Evolutionary conservation across 2,113 vertebrate genomes (phyloP).

Genomic region (Indicator indicator): DNA sequence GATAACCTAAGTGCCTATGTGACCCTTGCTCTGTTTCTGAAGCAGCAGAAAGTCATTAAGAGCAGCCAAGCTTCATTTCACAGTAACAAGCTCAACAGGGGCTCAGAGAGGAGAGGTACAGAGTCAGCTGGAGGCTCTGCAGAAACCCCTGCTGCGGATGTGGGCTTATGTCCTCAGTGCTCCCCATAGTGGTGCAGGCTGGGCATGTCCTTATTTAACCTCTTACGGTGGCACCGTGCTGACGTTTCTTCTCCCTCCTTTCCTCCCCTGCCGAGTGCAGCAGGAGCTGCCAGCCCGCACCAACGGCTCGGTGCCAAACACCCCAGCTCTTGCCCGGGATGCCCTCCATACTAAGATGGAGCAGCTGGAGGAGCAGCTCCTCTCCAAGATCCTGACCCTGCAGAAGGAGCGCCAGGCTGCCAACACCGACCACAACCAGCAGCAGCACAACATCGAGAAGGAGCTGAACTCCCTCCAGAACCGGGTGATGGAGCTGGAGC

Average conservation of each 20-base stretch:
- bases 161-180: background rate
- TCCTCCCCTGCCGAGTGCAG: background rate
- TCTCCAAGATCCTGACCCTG: conserved; percentile 90
- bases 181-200: background rate
- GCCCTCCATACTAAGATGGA: conserved; percentile 87
- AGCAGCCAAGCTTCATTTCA: background rate
- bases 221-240: accelerated
- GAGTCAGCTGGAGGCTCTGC: background rate
- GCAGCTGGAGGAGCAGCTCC: conserved; percentile 91
- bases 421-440: conserved; percentile 67
- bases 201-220: background rate
- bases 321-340: conserved; percentile 41
- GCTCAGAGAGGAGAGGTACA: background rate
- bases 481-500: conserved; percentile 88
- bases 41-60: background rate
- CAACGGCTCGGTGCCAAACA: conserved; percentile 72
- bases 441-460: conserved; percentile 88
- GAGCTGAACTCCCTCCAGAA: conserved; percentile 87
- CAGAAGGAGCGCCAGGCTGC: conserved; percentile 85
- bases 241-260: background rate
- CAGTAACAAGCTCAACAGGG: background rate
- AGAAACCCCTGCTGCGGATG: background rate
- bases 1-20: accelerated
- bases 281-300: conserved; percentile 84
- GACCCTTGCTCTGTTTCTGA: background rate